Evolutionary conservation across 2,797 vertebrate genomes (phyloP), one percentile per base, ranked within the genome.

Genomic region (Chloroceryle amazona): DNA sequence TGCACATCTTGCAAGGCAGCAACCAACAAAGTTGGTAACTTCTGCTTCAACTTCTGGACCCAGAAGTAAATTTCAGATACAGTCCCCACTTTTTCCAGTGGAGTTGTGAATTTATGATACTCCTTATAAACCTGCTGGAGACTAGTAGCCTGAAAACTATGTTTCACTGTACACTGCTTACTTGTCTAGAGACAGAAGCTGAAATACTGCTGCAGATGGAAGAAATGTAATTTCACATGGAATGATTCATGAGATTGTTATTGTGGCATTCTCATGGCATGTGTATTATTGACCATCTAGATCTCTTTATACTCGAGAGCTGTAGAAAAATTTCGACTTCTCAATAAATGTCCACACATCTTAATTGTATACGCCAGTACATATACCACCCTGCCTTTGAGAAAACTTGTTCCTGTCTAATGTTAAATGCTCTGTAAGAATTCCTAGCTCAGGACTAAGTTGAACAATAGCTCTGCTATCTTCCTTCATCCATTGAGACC

Each of bases 181-280:
- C 11, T 57, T 79, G 15, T 71, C 28, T 78, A 61, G 26, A 67
- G 46, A 68, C 22, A 89, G 49, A 72, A 55, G 21, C 26, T 49
- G 66, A 81, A 81, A 72, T 84, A 65, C 15, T 57, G 31, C 18
- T 65, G 19, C 41, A 87, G 51, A 67, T 3, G 80, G n/a, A 41
- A 81, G 51, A 91, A 89, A 5, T 57, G 19, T 33, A 68, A 84
- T 89, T 81, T 46, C 21, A 46, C 13, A 13, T 57, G 10, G 26
- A 85, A 66, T 68, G 39, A 72, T 23, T 89, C 21, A 58, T 16
- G 18, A 33, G 31, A 79, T 65, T 79, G 84, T 87, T 75, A 89
- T 12, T 23, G 71, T 7, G 15, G 42, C 18, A 85, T 66, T 93
- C 55, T 35, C 29, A 58, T n/a, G 21, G 42, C 70, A 73, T 0